Percentiles rank a stretch among this genome's conserved stretches.
These are phyloP conservation scores for Stenopsyche tienmushanensis DNA, from an alignment of 1,140 invertebrate genomes.

Conservation along the genomic window DNA sequence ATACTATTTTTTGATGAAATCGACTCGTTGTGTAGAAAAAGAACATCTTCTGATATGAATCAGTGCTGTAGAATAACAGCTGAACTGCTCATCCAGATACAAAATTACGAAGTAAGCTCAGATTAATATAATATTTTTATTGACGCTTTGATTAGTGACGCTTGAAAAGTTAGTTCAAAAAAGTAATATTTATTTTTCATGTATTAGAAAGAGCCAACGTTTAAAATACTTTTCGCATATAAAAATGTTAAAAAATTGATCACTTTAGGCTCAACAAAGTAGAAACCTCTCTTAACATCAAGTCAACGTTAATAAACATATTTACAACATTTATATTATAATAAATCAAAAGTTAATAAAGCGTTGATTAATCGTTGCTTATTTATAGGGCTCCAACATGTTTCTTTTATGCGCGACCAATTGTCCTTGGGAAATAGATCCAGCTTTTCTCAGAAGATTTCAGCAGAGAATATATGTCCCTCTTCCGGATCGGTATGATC, in stretches of 20 bases:
- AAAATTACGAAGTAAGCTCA: slow-evolving; percentile 29
- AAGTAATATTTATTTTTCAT: slow-evolving; percentile 59
- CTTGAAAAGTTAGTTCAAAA: no score
- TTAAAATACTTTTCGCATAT: no score
- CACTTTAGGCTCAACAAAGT: no score
- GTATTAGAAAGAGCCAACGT: no score
- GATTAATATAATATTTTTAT: not conserved
- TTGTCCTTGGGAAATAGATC: slow-evolving; percentile 66
- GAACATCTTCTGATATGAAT: slow-evolving; percentile 55
- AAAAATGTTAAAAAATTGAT: no score
- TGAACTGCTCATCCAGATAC: slow-evolving; percentile 36
- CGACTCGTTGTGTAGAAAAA: slow-evolving; percentile 58
- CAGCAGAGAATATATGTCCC: slow-evolving; percentile 61
- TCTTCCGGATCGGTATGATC: slow-evolving; percentile 54
- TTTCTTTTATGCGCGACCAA: slow-evolving; percentile 64
- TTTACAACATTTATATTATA: not conserved
- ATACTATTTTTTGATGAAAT: slow-evolving; percentile 64
- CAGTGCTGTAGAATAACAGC: slow-evolving; percentile 49
- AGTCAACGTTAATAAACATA: no score
- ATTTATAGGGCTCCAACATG: slow-evolving; percentile 38
- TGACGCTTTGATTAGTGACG: no score
- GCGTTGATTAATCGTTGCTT: no score
- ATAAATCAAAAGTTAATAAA: not conserved
- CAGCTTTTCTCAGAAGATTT: slow-evolving; percentile 62
- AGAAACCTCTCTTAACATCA: no score